Base-by-base conservation (phyloP, 2,888 invertebrate species). In the Trissolcus brochymenae region DNA sequence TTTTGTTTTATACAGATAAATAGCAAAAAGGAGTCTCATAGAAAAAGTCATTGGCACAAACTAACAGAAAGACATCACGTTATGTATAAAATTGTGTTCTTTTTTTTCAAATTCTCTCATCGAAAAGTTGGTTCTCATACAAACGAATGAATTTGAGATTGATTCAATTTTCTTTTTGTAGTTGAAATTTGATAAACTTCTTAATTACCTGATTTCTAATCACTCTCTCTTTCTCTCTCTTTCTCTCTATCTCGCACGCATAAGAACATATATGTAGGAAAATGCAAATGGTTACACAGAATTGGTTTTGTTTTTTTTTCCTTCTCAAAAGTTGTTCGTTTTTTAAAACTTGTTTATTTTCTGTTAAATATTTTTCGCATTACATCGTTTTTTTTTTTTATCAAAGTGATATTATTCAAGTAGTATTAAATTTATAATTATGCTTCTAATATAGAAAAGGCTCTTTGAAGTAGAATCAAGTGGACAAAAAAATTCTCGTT, bases 41-140 rank as follows among this genome's bases (percentile, higher is more conserved):
- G 64, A 60, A 76, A 76, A 70, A 64, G 64, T 70, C 59, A 64
- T 70, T 70, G 76, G 76, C 76, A 76, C 76, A 66, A 76, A 76
- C 61, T 70, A 76, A 76, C 65, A 61, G 61, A 67, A 76, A 68
- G 57, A 64, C 54, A 46, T 56, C 41, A 68, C 49, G 57, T 59
- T 75, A 68, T 29, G 60, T 76, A 76, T 76, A 76, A 76, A 76
- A 76, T 70, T 11, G 60, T 40, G 25, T 29, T n/a, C 57, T 51
- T 13, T 55, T 29, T n/a, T 53, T 17, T 41, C 51, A 53, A 43
- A 49, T 43, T 68, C 40, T 43, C 21, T 40, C 13, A 7, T 59
- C 35, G 25, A 35, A 35, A 35, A 35, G 46, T 55, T 19, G 49
- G 25, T 54, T 68, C 70, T 61, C 60, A 68, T 75, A 75, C 68